Conservation (phyloP, 2,888 invertebrate genomes). For the Pedicia rivosa region DNA sequence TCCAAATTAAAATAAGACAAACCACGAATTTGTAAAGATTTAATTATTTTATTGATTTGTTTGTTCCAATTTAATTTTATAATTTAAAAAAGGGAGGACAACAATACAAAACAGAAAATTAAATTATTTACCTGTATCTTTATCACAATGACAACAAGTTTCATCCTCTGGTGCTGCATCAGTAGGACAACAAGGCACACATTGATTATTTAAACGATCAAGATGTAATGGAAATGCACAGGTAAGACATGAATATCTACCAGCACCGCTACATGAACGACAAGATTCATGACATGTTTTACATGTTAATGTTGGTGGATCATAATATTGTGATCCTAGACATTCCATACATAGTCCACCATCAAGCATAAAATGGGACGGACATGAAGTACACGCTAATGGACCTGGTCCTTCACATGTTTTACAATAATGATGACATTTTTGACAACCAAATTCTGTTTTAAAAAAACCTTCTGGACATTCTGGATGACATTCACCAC, state of each 20-base stretch:
- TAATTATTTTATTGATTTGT: too few species aligned
- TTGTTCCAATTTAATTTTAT: too few species aligned
- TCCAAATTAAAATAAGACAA: too few species aligned
- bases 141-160: slow-evolving; percentile 55
- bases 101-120: not conserved
- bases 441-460: slow-evolving; percentile 65
- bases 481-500: slow-evolving; percentile 70
- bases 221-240: slow-evolving; percentile 48
- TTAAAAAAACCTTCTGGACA: slow-evolving; percentile 80
- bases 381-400: slow-evolving; percentile 56
- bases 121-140: slow-evolving; percentile 40
- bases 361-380: slow-evolving; percentile 53
- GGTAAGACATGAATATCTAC: slow-evolving; percentile 48
- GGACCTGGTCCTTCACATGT: slow-evolving; percentile 71
- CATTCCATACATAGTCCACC: slow-evolving; percentile 63
- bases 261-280: slow-evolving; percentile 50
- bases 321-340: slow-evolving; percentile 55
- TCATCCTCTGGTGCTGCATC: slow-evolving; percentile 30
- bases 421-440: slow-evolving; percentile 77
- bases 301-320: slow-evolving; percentile 48
- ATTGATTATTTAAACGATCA: slow-evolving; percentile 57
- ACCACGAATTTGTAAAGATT: too few species aligned
- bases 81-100: too few species aligned
- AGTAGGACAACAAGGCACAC: slow-evolving; percentile 54
- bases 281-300: slow-evolving; percentile 48